Conservation (phyloP, 1,140 invertebrate species). For the Phocides pigmalion region DNA sequence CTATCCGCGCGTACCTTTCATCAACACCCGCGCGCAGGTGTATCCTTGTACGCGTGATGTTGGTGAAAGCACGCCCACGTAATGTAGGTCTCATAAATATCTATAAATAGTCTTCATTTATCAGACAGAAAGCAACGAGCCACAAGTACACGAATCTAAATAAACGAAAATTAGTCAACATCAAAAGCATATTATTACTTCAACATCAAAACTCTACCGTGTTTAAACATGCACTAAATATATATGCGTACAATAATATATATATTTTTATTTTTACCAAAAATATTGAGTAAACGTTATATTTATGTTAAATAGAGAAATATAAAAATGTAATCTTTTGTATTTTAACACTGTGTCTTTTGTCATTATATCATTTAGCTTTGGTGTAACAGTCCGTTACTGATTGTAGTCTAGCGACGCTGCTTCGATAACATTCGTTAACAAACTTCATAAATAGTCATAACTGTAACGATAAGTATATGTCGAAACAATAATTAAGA, state of each 20-base stretch:
- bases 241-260: conserved; percentile 41
- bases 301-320: conserved; percentile 51
- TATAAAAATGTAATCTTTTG: conserved; percentile 57
- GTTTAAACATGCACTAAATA: conserved; percentile 64
- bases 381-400: conserved; percentile 38
- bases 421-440: neutral
- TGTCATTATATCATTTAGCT: conserved; percentile 35
- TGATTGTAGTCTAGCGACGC: neutral
- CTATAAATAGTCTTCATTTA: conserved; percentile 46
- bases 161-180: conserved; percentile 55
- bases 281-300: conserved; percentile 61
- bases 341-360: conserved; percentile 39
- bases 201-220: conserved; percentile 54
- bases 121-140: conserved; percentile 58
- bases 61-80: conserved; percentile 37
- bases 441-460: neutral
- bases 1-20: conserved; percentile 36
- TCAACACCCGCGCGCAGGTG: conserved; percentile 40
- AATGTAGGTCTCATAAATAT: conserved; percentile 40
- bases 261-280: conserved; percentile 39
- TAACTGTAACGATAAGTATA: neutral
- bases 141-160: conserved; percentile 50
- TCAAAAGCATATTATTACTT: conserved; percentile 60
- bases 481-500: neutral
- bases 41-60: too few species aligned